Base-by-base conservation (phyloP, 2,888 invertebrate species). In the Nephrotoma guestfalica region DNA sequence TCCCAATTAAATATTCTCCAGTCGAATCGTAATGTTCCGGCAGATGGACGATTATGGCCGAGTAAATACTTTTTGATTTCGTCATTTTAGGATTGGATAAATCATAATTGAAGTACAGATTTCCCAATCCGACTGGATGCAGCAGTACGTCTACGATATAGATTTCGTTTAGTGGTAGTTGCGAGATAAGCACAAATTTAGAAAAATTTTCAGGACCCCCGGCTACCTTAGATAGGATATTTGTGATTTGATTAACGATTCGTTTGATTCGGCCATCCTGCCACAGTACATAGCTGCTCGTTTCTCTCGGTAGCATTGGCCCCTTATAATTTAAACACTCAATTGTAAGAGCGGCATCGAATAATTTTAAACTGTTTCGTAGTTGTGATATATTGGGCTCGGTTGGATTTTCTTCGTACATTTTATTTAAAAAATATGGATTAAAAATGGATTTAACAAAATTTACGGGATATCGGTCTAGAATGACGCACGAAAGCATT, bases 21-120 rank as follows among this genome's bases (percentile, higher is more conserved):
- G 93, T 92, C 83, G 92, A 92, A 89, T 94, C 94, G 90, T 93
- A 95, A 90, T 95, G 93, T 88, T 95, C 94, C 0, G 95, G 94
- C 86, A 94, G 90, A 89, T 94, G 93, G 87, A 95, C 92, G 86
- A 95, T 90, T 51, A 95, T 88, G 0, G 94, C 95, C 83, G 92
- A 92, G 88, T 92, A 93, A 86, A 92, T 90, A 89, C 93, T 92
- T 71, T 71, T 71, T 9, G 71, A 71, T 71, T 18, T 30, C 9
- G 41, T 41, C 42, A 41, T 84, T 86, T 90, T 91, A 42, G 90
- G 90, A 6, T 90, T 90, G 85, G 91, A 91, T 6, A 91, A 89
- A 89, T 92, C 93, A 90, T 93, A 92, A 87, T 92, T 92, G 86
- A 92, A 91, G 47, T 91, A 91, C 86, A 91, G 90, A 86, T 90